Conservation (phyloP, 2,113 vertebrate genomes). For the Rhynchomys soricoides region DNA sequence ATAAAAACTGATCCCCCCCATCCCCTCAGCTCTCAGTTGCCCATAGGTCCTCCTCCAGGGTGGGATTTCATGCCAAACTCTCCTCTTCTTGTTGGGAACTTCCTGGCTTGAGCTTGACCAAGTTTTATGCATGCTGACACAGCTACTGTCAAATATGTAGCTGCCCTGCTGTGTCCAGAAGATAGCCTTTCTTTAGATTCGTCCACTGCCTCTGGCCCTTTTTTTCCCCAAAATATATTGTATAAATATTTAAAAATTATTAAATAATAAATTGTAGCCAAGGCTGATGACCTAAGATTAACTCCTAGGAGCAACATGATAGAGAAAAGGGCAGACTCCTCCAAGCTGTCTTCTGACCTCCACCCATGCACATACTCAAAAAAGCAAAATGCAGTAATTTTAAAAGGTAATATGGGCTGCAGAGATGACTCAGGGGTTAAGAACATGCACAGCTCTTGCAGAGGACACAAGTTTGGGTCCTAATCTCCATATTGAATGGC, state of each 20-base stretch:
- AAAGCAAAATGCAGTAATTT: not conserved
- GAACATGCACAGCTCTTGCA: not conserved
- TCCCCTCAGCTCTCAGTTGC: not conserved
- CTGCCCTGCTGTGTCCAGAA: not conserved
- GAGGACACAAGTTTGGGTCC: not conserved
- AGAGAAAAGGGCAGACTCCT: not conserved
- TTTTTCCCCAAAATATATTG: not conserved
- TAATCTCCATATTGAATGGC: not conserved
- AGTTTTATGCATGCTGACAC: not conserved
- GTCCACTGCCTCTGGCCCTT: not conserved
- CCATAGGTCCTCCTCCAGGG: not conserved
- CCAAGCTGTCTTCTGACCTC: not conserved
- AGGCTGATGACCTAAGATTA: not conserved
- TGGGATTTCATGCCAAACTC: too few relatives aligned
- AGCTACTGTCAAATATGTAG: not conserved
- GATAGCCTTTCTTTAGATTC: not conserved
- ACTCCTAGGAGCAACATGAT: not conserved
- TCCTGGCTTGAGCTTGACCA: not conserved
- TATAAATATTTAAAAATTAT: not conserved
- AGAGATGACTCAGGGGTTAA: not conserved
- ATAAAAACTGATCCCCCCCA: not conserved
- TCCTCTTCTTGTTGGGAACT: not conserved
- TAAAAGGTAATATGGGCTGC: not conserved
- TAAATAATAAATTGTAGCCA: not conserved
- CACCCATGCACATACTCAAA: not conserved